Evolutionary conservation across 2,113 vertebrate species (phyloP), one percentile per base, ranked within the genome.

Genomic region (Mixornis gularis): DNA sequence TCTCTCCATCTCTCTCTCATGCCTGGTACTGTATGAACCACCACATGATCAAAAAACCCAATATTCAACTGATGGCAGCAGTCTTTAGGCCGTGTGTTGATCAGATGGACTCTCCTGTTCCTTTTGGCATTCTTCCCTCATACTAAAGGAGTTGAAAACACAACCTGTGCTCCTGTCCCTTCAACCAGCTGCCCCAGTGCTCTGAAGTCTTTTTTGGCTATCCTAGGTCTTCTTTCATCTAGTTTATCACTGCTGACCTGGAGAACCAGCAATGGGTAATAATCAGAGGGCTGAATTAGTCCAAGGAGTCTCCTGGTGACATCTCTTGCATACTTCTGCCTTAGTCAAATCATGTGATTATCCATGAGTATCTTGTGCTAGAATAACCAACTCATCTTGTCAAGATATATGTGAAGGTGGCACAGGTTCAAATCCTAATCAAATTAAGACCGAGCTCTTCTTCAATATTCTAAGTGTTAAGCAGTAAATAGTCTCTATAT

Each of bases 31-130:
- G 24, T 40, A 40, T 24, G 29, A n/a, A 36, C 13, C 13, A 53
- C 4, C 0, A 1, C 27, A 63, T 8, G 9, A 40, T 7, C 18
- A n/a, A 48, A 84, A 73, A 48, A 1, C 2, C 7, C 34, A 40
- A 4, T 16, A 56, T 48, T 64, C 9, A 17, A 29, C 24, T 3
- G 4, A 46, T 15, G 22, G 17, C 38, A 60, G 5, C 20, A 25
- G 40, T 8, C 22, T 38, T 40, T 15, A 46, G n/a, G 18, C 27
- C 7, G 12, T 1, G 1, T 15, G 29, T n/a, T 46, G 8, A 15
- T 46, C 18, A 46, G 27, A 22, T 27, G 24, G 12, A 40, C 19
- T 55, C 25, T 48, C 12, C 7, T 55, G 3, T 27, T 64, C 24
- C 12, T 73, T 55, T n/a, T n/a, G 29, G 19, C 15, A 48, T n/a